Conservation (phyloP, 2,113 vertebrate genomes). For the Anas platyrhynchos region DNA sequence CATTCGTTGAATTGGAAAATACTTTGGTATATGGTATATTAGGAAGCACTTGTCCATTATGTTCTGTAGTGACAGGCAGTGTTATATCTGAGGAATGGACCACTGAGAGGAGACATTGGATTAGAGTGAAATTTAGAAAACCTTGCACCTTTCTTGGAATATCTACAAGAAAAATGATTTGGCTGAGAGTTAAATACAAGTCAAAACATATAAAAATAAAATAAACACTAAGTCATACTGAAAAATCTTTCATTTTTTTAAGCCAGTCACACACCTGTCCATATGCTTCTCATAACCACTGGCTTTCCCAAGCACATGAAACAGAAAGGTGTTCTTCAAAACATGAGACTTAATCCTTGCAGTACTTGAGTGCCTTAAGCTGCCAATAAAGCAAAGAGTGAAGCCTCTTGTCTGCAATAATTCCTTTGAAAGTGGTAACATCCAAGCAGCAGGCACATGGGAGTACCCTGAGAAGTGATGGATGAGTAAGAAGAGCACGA, state of each 20-base stretch:
- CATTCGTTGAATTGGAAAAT: conserved; percentile 15
- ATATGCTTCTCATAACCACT: neutral
- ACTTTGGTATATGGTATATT: neutral
- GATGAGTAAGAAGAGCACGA: neutral
- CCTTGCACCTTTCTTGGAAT: neutral
- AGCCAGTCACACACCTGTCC: neutral
- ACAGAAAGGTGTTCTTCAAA: neutral
- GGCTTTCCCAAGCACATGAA: neutral
- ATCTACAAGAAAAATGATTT: neutral
- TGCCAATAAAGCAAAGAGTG: conserved; percentile 6
- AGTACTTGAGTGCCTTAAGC: neutral
- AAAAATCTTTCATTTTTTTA: neutral
- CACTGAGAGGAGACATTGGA: accelerated
- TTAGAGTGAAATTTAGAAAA: neutral
- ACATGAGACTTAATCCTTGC: neutral
- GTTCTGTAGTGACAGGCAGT: neutral
- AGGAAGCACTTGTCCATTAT: neutral
- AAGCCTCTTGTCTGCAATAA: neutral
- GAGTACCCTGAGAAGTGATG: neutral
- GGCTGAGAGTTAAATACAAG: neutral
- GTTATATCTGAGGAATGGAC: neutral
- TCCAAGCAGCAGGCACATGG: neutral
- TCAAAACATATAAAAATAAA: neutral
- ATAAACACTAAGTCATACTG: neutral
- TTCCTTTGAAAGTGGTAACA: neutral